Evolutionary conservation across 2,113 vertebrate species (phyloP).

Genomic region (Lycaon pictus): DNA sequence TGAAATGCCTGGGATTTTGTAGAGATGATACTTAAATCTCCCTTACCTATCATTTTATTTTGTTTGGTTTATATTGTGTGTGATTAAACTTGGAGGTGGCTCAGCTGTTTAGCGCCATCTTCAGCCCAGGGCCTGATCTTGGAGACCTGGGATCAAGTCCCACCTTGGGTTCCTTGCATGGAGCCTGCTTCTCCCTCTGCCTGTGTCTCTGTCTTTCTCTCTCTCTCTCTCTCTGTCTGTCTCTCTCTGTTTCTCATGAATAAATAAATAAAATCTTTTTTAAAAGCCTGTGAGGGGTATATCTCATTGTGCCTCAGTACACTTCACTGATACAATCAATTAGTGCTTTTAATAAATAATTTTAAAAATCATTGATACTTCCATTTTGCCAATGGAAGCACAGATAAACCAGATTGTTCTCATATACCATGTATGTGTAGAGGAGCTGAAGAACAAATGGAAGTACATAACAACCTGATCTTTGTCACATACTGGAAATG

Average conservation of each 20-base stretch:
- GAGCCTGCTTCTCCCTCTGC: too few species aligned
- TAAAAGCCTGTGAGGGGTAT: not conserved
- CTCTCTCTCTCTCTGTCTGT: too few species aligned
- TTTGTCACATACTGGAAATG: slow-evolving; percentile 30
- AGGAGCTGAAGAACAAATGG: slow-evolving; percentile 52
- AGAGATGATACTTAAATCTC: not conserved
- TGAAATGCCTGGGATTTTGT: not conserved
- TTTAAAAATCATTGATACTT: slow-evolving; percentile 34
- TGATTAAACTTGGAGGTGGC: too few species aligned
- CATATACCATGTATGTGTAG: slow-evolving; percentile 46
- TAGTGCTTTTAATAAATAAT: slow-evolving; percentile 26
- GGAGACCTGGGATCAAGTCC: too few species aligned
- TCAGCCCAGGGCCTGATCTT: too few species aligned
- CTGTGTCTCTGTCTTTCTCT: too few species aligned
- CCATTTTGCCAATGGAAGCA: not conserved
- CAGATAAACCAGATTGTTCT: slow-evolving; percentile 18
- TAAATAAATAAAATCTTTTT: too few species aligned
- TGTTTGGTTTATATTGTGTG: not conserved
- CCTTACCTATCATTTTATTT: not conserved
- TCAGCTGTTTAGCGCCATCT: too few species aligned
- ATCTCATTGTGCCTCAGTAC: slow-evolving; percentile 27
- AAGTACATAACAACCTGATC: slow-evolving; percentile 35
- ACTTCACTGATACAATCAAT: not conserved
- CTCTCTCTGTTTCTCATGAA: too few species aligned
- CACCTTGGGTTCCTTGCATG: too few species aligned